These are phyloP conservation scores for Lophius americanus DNA, from an alignment of 2,797 vertebrate genomes.

Conservation along the genomic window DNA sequence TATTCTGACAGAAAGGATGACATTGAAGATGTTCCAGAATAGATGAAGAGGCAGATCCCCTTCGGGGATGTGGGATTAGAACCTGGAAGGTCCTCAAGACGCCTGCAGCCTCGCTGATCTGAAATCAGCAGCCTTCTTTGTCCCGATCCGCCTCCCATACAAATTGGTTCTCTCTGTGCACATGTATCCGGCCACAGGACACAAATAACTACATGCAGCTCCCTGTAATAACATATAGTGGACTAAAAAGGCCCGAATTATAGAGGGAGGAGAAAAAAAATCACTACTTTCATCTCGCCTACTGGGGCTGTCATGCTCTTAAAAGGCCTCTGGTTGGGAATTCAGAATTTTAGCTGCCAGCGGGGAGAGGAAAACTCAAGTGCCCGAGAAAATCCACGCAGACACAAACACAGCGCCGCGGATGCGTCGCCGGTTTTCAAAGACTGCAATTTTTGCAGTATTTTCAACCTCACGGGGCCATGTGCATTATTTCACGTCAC, in stretches of 20 bases:
- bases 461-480: conserved; percentile 50
- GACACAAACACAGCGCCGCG: conserved; percentile 34
- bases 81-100: conserved; percentile 29
- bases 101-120: conserved; percentile 58
- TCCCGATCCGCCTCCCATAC: conserved; percentile 72
- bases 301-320: conserved; percentile 66
- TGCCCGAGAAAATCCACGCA: conserved; percentile 40
- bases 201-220: conserved; percentile 83
- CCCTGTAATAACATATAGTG: conserved; percentile 81
- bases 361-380: conserved; percentile 25
- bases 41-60: background rate
- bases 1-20: background rate
- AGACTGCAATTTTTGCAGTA: conserved; percentile 58
- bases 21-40: background rate
- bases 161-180: conserved; percentile 79
- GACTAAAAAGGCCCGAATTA: conserved; percentile 80
- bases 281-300: conserved; percentile 76
- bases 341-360: conserved; percentile 50
- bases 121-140: conserved; percentile 65
- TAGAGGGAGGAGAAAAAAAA: conserved; percentile 61
- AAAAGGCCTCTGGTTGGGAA: conserved; percentile 60
- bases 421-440: conserved; percentile 45
- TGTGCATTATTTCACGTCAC: conserved; percentile 53
- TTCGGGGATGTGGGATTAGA: background rate
- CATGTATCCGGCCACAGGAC: conserved; percentile 82